Evolutionary conservation across 2,888 invertebrate species (phyloP).

Genomic region (Barypeithes pellucidus): DNA sequence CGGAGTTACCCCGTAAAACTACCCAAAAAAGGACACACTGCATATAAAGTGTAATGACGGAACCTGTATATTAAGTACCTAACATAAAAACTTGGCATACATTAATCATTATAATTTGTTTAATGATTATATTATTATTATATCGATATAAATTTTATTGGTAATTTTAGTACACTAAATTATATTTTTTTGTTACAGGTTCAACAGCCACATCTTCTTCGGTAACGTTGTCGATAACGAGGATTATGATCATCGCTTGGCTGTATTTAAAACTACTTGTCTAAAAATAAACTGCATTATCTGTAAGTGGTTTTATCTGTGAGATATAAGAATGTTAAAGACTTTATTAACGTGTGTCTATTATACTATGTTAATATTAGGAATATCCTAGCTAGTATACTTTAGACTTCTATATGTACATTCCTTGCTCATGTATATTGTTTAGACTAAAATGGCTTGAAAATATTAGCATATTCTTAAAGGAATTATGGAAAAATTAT

Average conservation of each 20-base stretch:
- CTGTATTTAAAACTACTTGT: slow-evolving; percentile 35
- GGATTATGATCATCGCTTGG: slow-evolving; percentile 38
- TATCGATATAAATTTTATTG: no score
- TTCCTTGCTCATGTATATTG: slow-evolving; percentile 53
- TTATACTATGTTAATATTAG: slow-evolving; percentile 33
- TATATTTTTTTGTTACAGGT: slow-evolving; percentile 43
- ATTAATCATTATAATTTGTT: no score
- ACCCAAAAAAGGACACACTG: no score
- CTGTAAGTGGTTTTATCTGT: slow-evolving; percentile 18
- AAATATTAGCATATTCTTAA: slow-evolving; percentile 22
- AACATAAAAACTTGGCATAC: no score
- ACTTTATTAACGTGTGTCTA: slow-evolving; percentile 48
- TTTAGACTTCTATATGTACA: slow-evolving; percentile 47
- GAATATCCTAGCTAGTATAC: slow-evolving; percentile 22
- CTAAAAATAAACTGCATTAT: slow-evolving; percentile 11
- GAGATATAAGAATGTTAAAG: slow-evolving; percentile 48
- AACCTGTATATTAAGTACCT: no score
- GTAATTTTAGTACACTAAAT: no score
- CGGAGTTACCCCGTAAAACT: no score
- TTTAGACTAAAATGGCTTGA: slow-evolving; percentile 27
- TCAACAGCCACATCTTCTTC: slow-evolving; percentile 32
- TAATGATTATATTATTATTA: no score
- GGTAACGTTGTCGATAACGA: slow-evolving; percentile 28
- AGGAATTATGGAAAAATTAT: not conserved
- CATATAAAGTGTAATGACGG: no score